Percentiles rank a stretch among this genome's conserved stretches.
Conservation (phyloP, 2,113 vertebrate species). For the Oenanthe melanoleuca region DNA sequence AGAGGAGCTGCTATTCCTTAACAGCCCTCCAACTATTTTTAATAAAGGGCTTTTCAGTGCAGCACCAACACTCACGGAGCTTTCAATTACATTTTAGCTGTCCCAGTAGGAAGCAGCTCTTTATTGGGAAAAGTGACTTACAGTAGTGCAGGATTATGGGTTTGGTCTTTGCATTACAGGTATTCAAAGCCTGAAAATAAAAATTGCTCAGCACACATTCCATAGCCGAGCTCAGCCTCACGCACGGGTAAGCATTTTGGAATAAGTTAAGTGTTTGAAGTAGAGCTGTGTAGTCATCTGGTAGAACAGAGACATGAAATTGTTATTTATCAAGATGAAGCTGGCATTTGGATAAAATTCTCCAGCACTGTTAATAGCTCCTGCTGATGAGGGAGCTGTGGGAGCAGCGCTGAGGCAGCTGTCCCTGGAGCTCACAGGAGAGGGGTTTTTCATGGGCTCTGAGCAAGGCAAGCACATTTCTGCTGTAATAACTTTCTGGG, state of each 20-base stretch:
- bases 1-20: not conserved
- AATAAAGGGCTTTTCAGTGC: not conserved
- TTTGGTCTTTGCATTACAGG: not conserved
- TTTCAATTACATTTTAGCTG: slow-evolving; percentile 27
- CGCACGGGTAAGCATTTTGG: not conserved
- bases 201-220: not conserved
- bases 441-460: not conserved
- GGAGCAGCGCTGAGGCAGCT: slow-evolving; percentile 11
- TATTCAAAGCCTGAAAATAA: not conserved
- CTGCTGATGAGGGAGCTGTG: slow-evolving; percentile 21
- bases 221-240: not conserved
- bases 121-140: slow-evolving; percentile 15
- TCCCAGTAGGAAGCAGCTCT: slow-evolving; percentile 16
- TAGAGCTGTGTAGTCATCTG: not conserved
- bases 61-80: not conserved
- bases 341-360: slow-evolving; percentile 45
- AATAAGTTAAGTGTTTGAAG: slow-evolving; percentile 9
- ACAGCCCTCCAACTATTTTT: not conserved
- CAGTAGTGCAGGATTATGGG: not conserved
- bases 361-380: not conserved
- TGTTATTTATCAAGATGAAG: slow-evolving; percentile 55
- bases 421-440: not conserved
- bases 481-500: slow-evolving; percentile 15
- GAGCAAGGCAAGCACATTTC: not conserved
- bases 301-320: slow-evolving; percentile 13